Conservation (phyloP, 23 tunicate species). For the Styela clava region DNA sequence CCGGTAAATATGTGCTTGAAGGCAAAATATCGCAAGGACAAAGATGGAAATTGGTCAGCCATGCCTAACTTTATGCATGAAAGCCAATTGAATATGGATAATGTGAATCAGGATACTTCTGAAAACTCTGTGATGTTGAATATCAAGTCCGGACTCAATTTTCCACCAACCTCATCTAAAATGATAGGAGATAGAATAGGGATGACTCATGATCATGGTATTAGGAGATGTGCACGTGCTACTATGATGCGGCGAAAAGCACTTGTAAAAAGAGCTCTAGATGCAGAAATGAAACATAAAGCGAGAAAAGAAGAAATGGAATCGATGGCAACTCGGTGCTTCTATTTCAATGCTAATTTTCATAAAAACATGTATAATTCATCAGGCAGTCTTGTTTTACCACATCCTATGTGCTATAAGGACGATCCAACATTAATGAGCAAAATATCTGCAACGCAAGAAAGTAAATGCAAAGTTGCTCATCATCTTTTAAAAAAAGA, state of each 20-base stretch:
- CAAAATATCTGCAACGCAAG: not conserved
- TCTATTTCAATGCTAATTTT: not conserved
- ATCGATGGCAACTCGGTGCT: not conserved
- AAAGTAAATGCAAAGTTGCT: not conserved
- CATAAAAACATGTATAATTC: not conserved
- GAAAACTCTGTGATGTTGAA: not conserved
- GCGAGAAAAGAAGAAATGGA: not conserved
- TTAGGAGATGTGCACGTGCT: conserved; percentile 16
- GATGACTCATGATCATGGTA: not conserved
- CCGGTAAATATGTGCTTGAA: not conserved
- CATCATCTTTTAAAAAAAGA: not conserved
- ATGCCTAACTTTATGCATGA: not conserved
- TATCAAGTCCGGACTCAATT: not conserved
- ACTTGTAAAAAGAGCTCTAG: conserved; percentile 4
- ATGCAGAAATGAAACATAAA: not conserved
- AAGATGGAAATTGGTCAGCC: conserved; percentile 18
- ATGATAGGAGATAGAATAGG: not conserved
- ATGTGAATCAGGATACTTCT: not conserved
- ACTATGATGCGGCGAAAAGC: conserved; percentile 19
- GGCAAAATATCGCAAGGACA: conserved; percentile 20
- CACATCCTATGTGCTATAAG: not conserved
- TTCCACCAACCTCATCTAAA: not conserved
- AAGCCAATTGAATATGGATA: not conserved
- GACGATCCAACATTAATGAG: not conserved
- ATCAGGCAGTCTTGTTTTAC: not conserved